Percentiles rank a stretch among this genome's conserved stretches.
phyloP scores from a whole-genome alignment of 2,888 invertebrate genomes.

The Brenthis hecate region DNA sequence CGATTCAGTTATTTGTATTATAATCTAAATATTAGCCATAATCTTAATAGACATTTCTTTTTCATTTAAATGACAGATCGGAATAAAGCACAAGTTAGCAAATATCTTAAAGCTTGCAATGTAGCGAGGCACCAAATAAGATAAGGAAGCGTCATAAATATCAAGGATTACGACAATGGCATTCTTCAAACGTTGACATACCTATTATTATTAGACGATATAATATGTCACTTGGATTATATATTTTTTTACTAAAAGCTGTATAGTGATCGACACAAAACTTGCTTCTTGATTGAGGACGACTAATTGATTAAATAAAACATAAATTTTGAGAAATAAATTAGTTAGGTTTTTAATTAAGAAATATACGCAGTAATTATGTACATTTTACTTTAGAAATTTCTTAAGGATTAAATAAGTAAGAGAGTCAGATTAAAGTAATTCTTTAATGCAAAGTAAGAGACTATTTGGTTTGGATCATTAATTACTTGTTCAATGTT shows the following conservation, averaged over 20 bases:
- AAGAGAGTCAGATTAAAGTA: no score
- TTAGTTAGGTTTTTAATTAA: no score
- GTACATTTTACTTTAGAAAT: no score
- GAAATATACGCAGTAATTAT: no score
- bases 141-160: constrained; percentile 36
- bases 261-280: no score
- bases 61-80: constrained; percentile 13
- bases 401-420: no score
- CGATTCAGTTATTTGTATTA: neutral
- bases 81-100: neutral
- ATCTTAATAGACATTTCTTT: neutral
- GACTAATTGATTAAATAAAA: no score
- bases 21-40: neutral
- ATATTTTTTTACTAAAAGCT: neutral
- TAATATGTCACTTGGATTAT: constrained; percentile 6
- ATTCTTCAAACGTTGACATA: constrained; percentile 30
- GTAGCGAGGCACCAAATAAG: constrained; percentile 27
- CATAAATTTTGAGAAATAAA: no score
- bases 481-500: no score
- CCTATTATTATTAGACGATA: constrained; percentile 15
- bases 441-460: no score
- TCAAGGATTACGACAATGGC: constrained; percentile 39
- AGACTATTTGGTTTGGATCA: no score
- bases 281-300: no score
- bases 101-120: constrained; percentile 18